These are phyloP conservation scores for Apeira syringaria DNA, from an alignment of 2,888 invertebrate species.

Conservation along the genomic window DNA sequence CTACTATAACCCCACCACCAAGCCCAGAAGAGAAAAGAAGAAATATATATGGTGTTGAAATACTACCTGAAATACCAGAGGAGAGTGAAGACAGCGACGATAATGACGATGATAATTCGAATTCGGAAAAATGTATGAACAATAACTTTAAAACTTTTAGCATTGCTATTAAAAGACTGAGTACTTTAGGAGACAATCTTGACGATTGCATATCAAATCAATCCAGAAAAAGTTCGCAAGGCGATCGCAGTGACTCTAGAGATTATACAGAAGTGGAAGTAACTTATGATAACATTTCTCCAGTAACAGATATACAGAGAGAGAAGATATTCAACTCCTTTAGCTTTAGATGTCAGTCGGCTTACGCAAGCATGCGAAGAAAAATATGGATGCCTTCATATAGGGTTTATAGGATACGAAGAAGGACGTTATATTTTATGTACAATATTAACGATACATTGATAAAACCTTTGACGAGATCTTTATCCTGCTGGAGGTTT, in stretches of 20 bases:
- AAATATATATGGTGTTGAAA: constrained; percentile 77
- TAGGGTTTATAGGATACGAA: constrained; percentile 62
- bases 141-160: constrained; percentile 65
- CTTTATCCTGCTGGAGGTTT: constrained; percentile 71
- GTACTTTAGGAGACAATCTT: constrained; percentile 75
- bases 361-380: constrained; percentile 62
- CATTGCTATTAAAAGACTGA: constrained; percentile 77
- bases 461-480: constrained; percentile 70
- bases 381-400: constrained; percentile 72
- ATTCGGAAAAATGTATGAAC: constrained; percentile 38
- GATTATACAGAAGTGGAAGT: constrained; percentile 69
- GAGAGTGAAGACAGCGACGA: constrained; percentile 70
- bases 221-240: constrained; percentile 61
- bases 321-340: constrained; percentile 74
- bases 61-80: constrained; percentile 80
- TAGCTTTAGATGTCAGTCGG: constrained; percentile 69
- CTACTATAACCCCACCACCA: constrained; percentile 70
- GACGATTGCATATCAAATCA: constrained; percentile 76
- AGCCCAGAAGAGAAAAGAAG: constrained; percentile 75
- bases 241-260: constrained; percentile 49
- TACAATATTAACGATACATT: constrained; percentile 73
- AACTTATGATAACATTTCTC: constrained; percentile 67
- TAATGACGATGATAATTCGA: constrained; percentile 35
- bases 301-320: constrained; percentile 70
- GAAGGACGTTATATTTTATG: constrained; percentile 59